These are phyloP conservation scores for Venusia cambrica DNA, from an alignment of 2,888 invertebrate genomes.

Conservation along the genomic window DNA sequence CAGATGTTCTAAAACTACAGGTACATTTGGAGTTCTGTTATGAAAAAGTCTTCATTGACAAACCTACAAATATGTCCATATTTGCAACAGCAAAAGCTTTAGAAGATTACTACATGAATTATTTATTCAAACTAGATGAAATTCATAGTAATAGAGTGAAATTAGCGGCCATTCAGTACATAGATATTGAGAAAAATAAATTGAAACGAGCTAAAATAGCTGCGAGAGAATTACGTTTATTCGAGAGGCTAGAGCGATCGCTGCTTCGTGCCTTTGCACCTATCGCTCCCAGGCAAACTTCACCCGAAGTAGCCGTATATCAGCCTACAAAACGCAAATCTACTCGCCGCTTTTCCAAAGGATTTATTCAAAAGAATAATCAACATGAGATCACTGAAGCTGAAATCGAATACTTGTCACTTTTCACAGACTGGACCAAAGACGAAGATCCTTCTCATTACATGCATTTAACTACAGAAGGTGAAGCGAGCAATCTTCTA, in stretches of 20 bases:
- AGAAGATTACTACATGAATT: conserved; percentile 78
- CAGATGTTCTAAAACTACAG: conserved; percentile 78
- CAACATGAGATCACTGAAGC: conserved; percentile 44
- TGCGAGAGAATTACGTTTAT: conserved; percentile 76
- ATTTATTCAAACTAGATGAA: conserved; percentile 75
- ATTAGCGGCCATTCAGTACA: conserved; percentile 71
- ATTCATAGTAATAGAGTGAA: conserved; percentile 77
- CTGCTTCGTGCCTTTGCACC: conserved; percentile 65
- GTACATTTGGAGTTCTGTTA: conserved; percentile 84
- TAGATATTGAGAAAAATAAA: conserved; percentile 69
- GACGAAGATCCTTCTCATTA: conserved; percentile 55
- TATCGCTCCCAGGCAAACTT: conserved; percentile 19
- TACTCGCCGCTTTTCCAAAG: conserved; percentile 4
- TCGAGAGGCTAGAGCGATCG: conserved; percentile 66
- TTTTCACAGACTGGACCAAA: conserved; percentile 68
- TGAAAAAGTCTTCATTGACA: conserved; percentile 80
- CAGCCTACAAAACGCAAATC: conserved; percentile 19
- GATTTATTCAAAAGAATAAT: conserved; percentile 14
- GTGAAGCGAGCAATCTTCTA: conserved; percentile 12
- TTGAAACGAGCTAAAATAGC: conserved; percentile 79
- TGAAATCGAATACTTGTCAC: conserved; percentile 57
- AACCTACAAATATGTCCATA: conserved; percentile 79
- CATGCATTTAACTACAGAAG: conserved; percentile 34
- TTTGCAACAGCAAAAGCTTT: conserved; percentile 80
- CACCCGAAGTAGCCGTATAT: conserved; percentile 9